These are phyloP conservation scores for Paguma larvata DNA, from an alignment of 2,797 vertebrate species.

Conservation along the genomic window DNA sequence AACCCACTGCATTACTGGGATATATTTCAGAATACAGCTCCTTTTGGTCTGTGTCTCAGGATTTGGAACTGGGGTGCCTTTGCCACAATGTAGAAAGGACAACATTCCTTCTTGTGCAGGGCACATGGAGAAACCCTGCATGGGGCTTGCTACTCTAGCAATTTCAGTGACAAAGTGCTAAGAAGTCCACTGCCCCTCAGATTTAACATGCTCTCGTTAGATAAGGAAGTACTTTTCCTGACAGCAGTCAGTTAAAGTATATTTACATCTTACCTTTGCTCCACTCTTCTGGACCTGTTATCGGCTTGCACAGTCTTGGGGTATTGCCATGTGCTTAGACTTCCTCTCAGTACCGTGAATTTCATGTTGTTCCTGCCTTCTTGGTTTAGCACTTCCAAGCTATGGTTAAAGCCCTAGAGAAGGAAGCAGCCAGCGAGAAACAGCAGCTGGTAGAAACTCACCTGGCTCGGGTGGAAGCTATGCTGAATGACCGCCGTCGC, in stretches of 20 bases:
- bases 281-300: not conserved
- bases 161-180: not conserved
- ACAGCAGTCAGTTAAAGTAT: not conserved
- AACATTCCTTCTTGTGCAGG: not conserved
- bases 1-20: not conserved
- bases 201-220: not conserved
- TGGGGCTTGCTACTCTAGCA: not conserved
- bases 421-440: conserved; percentile 98
- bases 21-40: not conserved
- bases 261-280: not conserved
- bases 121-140: not conserved
- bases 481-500: conserved; percentile 97
- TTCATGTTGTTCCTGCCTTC: not conserved
- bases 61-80: not conserved
- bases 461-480: conserved; percentile 97
- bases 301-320: not conserved
- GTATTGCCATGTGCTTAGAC: not conserved
- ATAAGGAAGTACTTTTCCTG: not conserved
- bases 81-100: not conserved
- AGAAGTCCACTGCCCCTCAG: not conserved
- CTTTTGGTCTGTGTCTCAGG: not conserved
- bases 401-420: conserved; percentile 98
- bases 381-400: conserved; percentile 95
- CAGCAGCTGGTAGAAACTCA: conserved; percentile 99
- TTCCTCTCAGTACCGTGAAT: not conserved